phyloP scores from a whole-genome alignment of 2,113 vertebrate species.

The Columba livia region DNA sequence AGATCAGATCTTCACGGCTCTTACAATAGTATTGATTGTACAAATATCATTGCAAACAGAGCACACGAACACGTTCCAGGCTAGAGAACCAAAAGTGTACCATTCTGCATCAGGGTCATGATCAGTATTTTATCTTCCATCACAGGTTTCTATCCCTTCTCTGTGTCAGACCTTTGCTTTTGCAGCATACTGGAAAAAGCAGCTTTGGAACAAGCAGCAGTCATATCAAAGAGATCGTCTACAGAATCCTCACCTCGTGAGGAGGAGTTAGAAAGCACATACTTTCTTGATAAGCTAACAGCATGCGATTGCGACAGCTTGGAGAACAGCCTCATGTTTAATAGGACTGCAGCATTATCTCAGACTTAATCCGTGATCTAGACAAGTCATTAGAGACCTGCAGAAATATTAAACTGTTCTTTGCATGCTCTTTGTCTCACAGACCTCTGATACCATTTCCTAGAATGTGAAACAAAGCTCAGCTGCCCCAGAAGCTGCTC shows the following conservation, averaged over 20 bases:
- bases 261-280: not conserved
- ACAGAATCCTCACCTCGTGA: not conserved
- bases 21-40: fast-evolving
- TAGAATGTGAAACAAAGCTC: not conserved
- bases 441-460: not conserved
- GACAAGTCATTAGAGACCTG: not conserved
- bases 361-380: not conserved
- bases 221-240: not conserved
- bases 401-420: not conserved
- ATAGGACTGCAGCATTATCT: not conserved
- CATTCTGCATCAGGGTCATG: not conserved
- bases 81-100: not conserved
- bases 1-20: not conserved
- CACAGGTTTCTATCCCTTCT: not conserved
- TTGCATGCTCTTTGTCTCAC: not conserved
- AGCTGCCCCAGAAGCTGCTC: not conserved
- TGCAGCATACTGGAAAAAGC: not conserved
- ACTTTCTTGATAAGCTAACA: not conserved
- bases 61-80: not conserved
- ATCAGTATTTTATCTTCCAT: not conserved
- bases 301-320: not conserved
- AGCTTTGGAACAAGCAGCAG: not conserved
- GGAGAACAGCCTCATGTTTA: not conserved
- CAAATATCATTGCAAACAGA: not conserved
- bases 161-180: not conserved